These are phyloP conservation scores for Capitella teleta DNA, from an alignment of 1,140 invertebrate genomes.

Conservation along the genomic window DNA sequence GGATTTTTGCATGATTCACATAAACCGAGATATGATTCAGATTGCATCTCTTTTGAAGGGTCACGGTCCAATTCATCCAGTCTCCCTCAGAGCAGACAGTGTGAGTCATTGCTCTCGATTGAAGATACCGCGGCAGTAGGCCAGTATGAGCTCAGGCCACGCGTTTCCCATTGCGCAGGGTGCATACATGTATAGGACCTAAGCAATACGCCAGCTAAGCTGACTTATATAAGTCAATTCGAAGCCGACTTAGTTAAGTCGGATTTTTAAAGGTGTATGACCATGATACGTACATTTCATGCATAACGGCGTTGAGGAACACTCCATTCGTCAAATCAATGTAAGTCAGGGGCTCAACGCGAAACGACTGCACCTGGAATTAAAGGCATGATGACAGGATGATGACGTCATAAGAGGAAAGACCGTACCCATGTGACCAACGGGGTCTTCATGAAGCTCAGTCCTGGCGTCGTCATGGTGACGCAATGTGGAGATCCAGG, in stretches of 20 bases:
- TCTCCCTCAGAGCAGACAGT: no score
- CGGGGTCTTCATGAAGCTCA: neutral
- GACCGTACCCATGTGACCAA: neutral
- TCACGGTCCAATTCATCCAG: no score
- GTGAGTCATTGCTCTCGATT: no score
- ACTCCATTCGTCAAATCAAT: neutral
- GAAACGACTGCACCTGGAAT: neutral
- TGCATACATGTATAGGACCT: neutral
- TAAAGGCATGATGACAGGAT: neutral
- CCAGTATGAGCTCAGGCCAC: neutral
- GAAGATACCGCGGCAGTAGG: no score
- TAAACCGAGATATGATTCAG: no score
- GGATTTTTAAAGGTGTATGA: neutral
- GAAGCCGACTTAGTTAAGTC: neutral
- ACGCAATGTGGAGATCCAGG: no score
- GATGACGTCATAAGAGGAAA: neutral
- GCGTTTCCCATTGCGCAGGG: neutral
- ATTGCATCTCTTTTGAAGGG: no score
- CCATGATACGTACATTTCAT: neutral
- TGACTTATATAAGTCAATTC: neutral
- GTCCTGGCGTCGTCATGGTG: neutral
- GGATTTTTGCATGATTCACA: no score
- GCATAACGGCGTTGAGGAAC: neutral
- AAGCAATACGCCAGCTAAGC: neutral
- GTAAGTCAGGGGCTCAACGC: neutral